Base-by-base conservation (phyloP, 1,140 invertebrate genomes). In the Goniozus legneri region DNA sequence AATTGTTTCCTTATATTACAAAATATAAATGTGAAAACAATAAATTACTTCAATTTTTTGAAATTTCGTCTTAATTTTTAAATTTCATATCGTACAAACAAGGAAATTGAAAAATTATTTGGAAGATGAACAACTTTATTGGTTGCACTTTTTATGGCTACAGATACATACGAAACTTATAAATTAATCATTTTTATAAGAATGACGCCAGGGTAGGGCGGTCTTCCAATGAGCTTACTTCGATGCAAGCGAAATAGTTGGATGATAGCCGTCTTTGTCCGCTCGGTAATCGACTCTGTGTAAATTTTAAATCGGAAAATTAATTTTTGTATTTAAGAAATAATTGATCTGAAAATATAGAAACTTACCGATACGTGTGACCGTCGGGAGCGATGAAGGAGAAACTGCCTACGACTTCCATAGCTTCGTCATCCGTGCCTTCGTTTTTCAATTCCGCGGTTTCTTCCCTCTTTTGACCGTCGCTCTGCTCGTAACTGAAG, bases 401-500 rank as follows among this genome's bases (percentile, higher is more conserved):
- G 50, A 72, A 77, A 16, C 70, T 74, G 12, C 75, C 75, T 0
- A 54, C 62, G n/a, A 77, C 63, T 12, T 58, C 65, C 47, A 76
- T 64, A 0, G 55, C 52, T 30, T 77, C 72, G 34, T 76, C 62
- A 1, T 77, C 73, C 1, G 71, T 73, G 19, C 71, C 73, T 19
- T 65, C 60, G 37, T 77, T 74, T 33, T 62, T 65, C 12, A 76
- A 30, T 27, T 73, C 66, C 0, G 67, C 73, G 1, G 73, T 77
- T 48, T 77, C 73, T 24, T 77, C 75, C 18, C 72, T 60, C 16
- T 70, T 72, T 35, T 77, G 73, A 0, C 73, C 73, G 32, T 76
- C 75, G 48, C 73, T 76, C 34, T 75, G 71, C 41, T 75, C 73
- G 42, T 75, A 77, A 36, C 70, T 75, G 43, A 69, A 77, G 27